Evolutionary conservation across 1,140 invertebrate species (phyloP), one percentile per base, ranked within the genome.

Genomic region (Centruroides vittatus): DNA sequence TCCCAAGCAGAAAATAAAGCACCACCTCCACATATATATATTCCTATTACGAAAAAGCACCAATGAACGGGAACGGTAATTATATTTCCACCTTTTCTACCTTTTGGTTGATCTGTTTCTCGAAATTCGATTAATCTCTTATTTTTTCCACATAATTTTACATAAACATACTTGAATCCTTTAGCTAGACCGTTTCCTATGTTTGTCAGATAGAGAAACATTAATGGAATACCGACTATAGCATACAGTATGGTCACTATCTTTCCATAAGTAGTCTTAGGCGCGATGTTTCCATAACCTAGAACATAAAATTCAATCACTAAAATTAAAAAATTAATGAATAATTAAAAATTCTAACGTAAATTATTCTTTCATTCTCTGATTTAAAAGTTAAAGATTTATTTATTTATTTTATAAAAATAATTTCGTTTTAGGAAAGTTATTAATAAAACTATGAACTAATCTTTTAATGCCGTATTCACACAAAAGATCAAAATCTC

Each of bases 191-290:
- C 77, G 23, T 83, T 82, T 3, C 90, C 90, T 55, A 93, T 78
- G 67, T 89, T 89, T 4, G 88, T 89, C 55, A 93, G 76, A 73
- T 89, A 92, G 52, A 92, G 81, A 55, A 93, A 77, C 76, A 91
- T 90, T 48, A 93, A 72, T 2, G 90, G 90, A 34, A 92, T 88
- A 2, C 90, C 88, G 47, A 80, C 72, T 67, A 82, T 76, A 1
- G 90, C 89, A 72, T 93, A 94, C 8, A 90, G 74, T 66, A 94
- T 91, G 1, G 89, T 91, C 1, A 88, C 81, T 46, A 89, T 77
- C 70, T 89, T 85, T 3, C 90, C 91, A n/a, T 77, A 72, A 8
- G 78, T 70, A 35, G 87, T 89, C 66, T 82, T 82, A 12, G 87
- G 86, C 6, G 84, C 81, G 58, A 87, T 77, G 72, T 86, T 84